Evolutionary conservation across 2,797 vertebrate species (phyloP).

Genomic region (Sphenopsis melanotis): DNA sequence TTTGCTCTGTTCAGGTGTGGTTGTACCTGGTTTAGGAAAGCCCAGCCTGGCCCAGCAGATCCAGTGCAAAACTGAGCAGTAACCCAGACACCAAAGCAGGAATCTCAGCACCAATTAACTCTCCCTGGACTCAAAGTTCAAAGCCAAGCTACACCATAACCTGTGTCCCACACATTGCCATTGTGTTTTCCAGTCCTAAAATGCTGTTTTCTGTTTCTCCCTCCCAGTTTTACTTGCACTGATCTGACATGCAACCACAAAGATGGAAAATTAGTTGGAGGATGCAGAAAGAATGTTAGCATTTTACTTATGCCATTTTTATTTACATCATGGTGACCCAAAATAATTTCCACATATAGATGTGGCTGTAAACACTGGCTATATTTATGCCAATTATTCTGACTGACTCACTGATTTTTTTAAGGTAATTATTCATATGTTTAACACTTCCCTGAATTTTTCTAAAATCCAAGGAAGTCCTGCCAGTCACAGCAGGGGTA

Average conservation of each 20-base stretch:
- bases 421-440: not conserved
- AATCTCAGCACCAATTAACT: not conserved
- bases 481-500: not conserved
- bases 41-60: not conserved
- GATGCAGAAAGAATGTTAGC: not conserved
- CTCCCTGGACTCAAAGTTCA: not conserved
- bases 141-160: not conserved
- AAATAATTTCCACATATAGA: slow-evolving; percentile 9
- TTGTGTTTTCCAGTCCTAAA: not conserved
- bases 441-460: not conserved
- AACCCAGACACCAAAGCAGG: not conserved
- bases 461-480: not conserved
- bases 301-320: not conserved
- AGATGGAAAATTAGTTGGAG: not conserved
- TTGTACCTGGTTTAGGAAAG: not conserved
- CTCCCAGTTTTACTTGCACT: not conserved
- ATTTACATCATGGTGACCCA: not conserved
- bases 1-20: rapidly evolving
- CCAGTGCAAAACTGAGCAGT: not conserved
- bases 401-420: not conserved
- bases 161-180: not conserved
- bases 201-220: not conserved
- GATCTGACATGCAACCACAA: not conserved
- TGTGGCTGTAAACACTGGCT: not conserved
- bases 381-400: slow-evolving; percentile 9